Evolutionary conservation across 2,113 vertebrate species (phyloP), one percentile per base, ranked within the genome.

Genomic region (Neogobius melanostomus): DNA sequence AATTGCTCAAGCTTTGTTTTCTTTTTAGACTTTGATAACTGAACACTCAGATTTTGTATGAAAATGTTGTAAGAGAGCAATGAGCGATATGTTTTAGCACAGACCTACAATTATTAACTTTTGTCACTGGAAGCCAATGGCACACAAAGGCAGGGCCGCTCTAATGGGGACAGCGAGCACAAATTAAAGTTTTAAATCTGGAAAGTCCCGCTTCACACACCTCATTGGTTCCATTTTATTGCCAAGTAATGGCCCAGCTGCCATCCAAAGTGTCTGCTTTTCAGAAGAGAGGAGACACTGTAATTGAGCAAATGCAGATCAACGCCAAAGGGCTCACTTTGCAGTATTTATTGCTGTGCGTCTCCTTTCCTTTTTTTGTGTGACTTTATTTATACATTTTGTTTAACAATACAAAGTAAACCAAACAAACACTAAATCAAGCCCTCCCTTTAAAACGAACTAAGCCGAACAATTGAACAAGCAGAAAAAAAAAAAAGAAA

Each of bases 161-260:
- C 51, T 86, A 83, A 80, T 80, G 74, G 57, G 63, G 60, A 71
- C 74, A 87, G 48, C 69, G 50, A 72, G 81, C 70, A 80, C 74
- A 83, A 82, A 80, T 74, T 76, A 72, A 76, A 66, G 52, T 83
- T 89, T 80, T 84, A 80, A 72, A 84, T 82, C 77, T 86, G 85
- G 88, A 88, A 90, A 87, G 77, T 47, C 50, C 75, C 56, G 61
- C 69, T 65, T 77, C 16, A 60, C 85, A 87, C 83, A 85, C 81
- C 81, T 89, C 90, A 91, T 91, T 91, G 82, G 69, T 75, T 90
- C 74, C 59, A 62, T 78, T 91, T 91, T 89, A 90, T 89, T 82
- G 80, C 75, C 69, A 68, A 67, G 75, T 87, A 89, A 90, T 83
- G 78, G 81, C 71, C 73, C 74, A 46, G 53, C 71, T 77, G 64